These are phyloP conservation scores for Pocillopora grandis DNA, from an alignment of 92 coral and sea anemone species.

Conservation along the genomic window DNA sequence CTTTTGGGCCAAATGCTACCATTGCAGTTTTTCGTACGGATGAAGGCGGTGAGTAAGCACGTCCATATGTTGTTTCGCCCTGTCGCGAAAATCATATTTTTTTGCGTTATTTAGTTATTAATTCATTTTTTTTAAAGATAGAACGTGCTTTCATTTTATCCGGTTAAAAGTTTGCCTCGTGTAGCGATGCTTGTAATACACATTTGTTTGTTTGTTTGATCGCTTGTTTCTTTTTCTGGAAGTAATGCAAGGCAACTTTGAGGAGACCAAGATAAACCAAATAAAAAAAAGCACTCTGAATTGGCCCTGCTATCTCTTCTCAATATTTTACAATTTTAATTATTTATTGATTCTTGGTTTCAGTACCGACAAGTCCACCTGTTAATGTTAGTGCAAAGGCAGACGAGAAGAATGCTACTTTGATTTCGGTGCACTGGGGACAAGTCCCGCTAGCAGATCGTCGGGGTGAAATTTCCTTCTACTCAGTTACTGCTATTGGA, in stretches of 20 bases:
- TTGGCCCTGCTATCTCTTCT: background rate
- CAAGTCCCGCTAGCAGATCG: background rate
- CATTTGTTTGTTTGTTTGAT: too few relatives aligned
- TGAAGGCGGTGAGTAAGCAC: constrained; percentile 27
- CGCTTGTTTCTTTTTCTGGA: too few relatives aligned
- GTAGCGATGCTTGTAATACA: too few relatives aligned
- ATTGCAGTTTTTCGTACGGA: background rate
- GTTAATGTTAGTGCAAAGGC: background rate
- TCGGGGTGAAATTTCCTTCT: background rate
- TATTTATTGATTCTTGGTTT: background rate
- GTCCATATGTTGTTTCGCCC: too few relatives aligned
- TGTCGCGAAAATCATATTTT: too few relatives aligned
- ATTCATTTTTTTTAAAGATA: too few relatives aligned
- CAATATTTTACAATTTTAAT: background rate
- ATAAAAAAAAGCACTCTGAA: background rate
- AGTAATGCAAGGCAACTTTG: too few relatives aligned
- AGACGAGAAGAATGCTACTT: background rate
- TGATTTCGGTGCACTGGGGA: constrained; percentile 7
- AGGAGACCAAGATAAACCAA: too few relatives aligned
- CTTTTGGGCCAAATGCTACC: background rate
- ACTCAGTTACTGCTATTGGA: background rate
- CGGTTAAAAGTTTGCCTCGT: too few relatives aligned
- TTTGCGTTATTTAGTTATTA: too few relatives aligned
- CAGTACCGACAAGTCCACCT: constrained; percentile 25
- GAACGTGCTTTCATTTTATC: too few relatives aligned